Percentiles rank a stretch among this genome's conserved stretches.
Conservation (phyloP, 2,888 invertebrate genomes). For the Phengaris alcon region DNA sequence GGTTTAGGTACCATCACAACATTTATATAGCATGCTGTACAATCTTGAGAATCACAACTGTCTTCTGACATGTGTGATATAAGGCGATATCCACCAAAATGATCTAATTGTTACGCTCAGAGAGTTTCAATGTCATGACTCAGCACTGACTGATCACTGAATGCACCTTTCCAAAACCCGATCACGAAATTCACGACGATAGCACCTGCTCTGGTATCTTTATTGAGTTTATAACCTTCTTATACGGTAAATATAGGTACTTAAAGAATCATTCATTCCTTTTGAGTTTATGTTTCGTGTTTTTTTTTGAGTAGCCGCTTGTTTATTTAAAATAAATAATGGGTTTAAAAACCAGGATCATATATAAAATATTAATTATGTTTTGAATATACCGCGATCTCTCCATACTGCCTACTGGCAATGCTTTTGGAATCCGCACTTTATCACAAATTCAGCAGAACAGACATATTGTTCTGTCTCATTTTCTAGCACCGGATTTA, state of each 20-base stretch:
- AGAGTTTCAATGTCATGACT: slow-evolving; percentile 33
- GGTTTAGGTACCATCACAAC: too few relatives aligned
- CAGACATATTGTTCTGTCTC: too few relatives aligned
- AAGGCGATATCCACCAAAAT: slow-evolving; percentile 4
- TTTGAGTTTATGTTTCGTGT: neutral
- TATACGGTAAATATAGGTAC: neutral
- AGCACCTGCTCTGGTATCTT: neutral
- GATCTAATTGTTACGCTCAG: slow-evolving; percentile 18
- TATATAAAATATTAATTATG: too few relatives aligned
- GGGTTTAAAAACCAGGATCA: too few relatives aligned
- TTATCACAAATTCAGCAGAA: too few relatives aligned
- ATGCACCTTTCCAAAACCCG: slow-evolving; percentile 30
- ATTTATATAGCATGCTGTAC: too few relatives aligned
- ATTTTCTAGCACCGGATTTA: too few relatives aligned
- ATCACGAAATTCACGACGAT: slow-evolving; percentile 6
- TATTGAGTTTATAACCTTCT: neutral
- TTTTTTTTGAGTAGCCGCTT: too few relatives aligned
- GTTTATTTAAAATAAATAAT: too few relatives aligned
- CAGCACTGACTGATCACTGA: slow-evolving; percentile 31
- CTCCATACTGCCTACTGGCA: too few relatives aligned
- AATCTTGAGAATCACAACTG: neutral
- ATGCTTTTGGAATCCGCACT: too few relatives aligned
- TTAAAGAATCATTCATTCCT: neutral
- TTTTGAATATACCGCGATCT: too few relatives aligned
- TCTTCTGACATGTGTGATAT: neutral